These are phyloP conservation scores for Apotomis capreana DNA, from an alignment of 2,888 invertebrate genomes.

Conservation along the genomic window DNA sequence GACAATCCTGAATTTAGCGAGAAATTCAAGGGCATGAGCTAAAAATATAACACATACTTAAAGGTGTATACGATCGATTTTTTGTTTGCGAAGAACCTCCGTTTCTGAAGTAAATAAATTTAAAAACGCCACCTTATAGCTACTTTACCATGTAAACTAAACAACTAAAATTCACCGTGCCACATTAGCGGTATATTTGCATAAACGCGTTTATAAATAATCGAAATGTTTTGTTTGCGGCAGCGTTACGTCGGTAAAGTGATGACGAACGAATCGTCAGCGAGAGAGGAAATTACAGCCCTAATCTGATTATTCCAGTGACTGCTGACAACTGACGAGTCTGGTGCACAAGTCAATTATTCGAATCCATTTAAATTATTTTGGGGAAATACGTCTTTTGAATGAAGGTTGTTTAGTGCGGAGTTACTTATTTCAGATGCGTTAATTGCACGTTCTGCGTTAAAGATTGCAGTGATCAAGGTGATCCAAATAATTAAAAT, in stretches of 20 bases:
- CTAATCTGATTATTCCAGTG: constrained; percentile 74
- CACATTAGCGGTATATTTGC: background rate
- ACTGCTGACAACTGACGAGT: constrained; percentile 62
- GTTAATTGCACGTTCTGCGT: no score
- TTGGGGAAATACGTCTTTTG: constrained; percentile 23
- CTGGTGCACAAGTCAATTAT: constrained; percentile 39
- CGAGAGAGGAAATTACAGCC: constrained; percentile 73
- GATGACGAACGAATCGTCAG: constrained; percentile 59
- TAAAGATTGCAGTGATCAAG: background rate
- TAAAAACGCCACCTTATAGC: no score
- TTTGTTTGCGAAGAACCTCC: constrained; percentile 3
- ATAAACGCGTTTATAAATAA: constrained; percentile 49
- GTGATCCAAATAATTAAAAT: no score
- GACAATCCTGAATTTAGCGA: no score
- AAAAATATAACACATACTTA: no score
- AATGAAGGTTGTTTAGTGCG: background rate
- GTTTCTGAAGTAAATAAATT: no score
- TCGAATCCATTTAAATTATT: constrained; percentile 33
- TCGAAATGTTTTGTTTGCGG: constrained; percentile 51
- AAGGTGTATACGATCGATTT: no score
- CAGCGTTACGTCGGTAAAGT: constrained; percentile 45
- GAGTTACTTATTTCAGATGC: background rate
- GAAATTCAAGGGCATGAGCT: no score
- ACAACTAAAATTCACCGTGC: no score
- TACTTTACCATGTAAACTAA: no score